Percentiles rank a stretch among this genome's conserved stretches.
These are phyloP conservation scores for Habrosyne pyritoides DNA, from an alignment of 2,888 invertebrate species.

Conservation along the genomic window DNA sequence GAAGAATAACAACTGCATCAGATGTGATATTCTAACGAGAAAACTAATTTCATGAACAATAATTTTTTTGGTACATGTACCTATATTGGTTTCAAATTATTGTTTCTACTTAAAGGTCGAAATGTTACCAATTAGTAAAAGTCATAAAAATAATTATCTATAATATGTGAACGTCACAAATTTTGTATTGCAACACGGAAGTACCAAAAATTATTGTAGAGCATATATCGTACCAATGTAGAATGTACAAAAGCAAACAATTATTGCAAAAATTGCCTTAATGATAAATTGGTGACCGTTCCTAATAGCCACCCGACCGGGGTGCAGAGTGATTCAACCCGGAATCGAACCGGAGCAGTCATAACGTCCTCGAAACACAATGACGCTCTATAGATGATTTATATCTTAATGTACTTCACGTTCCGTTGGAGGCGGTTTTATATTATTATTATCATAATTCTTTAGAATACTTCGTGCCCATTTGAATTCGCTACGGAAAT, in stretches of 20 bases:
- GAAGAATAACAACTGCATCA: too few relatives aligned
- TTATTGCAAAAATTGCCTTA: slow-evolving; percentile 83
- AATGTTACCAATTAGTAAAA: too few relatives aligned
- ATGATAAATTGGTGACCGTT: slow-evolving; percentile 83
- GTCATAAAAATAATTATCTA: neutral
- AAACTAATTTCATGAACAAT: too few relatives aligned
- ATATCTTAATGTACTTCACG: slow-evolving; percentile 74
- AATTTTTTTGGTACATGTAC: too few relatives aligned
- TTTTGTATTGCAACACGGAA: neutral
- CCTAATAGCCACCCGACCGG: slow-evolving; percentile 66
- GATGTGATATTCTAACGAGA: too few relatives aligned
- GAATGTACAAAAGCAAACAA: slow-evolving; percentile 68
- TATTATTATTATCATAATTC: slow-evolving; percentile 67
- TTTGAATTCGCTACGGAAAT: slow-evolving; percentile 28
- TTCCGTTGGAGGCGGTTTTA: slow-evolving; percentile 61
- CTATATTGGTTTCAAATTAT: too few relatives aligned
- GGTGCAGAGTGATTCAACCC: slow-evolving; percentile 68
- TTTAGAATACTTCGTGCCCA: slow-evolving; percentile 45
- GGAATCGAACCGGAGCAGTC: slow-evolving; percentile 71
- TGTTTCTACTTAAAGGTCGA: too few relatives aligned
- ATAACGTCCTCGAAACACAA: slow-evolving; percentile 80
- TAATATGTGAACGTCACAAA: neutral
- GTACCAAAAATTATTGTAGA: slow-evolving; percentile 42
- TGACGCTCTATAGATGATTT: slow-evolving; percentile 75
- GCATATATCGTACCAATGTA: slow-evolving; percentile 44